Base-by-base conservation (phyloP, 2,113 vertebrate genomes). In the Phylloscopus trochiloides region DNA sequence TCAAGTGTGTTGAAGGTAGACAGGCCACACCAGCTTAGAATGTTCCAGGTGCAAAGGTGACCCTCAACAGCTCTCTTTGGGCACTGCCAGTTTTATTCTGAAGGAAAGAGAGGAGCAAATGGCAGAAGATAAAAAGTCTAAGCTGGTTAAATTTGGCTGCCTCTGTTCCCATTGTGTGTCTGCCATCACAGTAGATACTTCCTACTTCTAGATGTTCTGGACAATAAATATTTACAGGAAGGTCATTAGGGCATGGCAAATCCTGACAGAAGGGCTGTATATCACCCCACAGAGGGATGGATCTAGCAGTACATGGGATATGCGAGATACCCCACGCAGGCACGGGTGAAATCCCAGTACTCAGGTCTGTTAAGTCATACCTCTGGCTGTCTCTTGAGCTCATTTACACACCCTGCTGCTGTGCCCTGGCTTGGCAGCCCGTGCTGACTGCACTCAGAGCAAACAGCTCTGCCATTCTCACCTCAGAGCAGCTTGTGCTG, bases 141-240 rank as follows among this genome's bases (percentile, higher is more conserved):
- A 89, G 45, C 55, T 72, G 72, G 50, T 90, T 85, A 72, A 82
- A 70, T 75, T 43, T 86, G 75, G 36, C 78, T 88, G 83, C 38
- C 63, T 92, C 90, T 78, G 36, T 48, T 86, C 62, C 85, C 90
- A 63, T 18, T 58, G 77, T 42, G 48, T 78, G 47, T 40, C 61
- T 18, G 24, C 57, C 86, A 94, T 72, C 86, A 81, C 18, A 8
- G 86, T 51, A 92, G 86, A 91, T 74, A 78, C 67, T 92, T 72
- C 90, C 75, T 81, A 31, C 52, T 88, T 87, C 66, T 97, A 78
- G 68, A 96, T 96, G 94, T 96, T 97, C 91, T 96, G 93, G 90
- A 92, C 88, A 96, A 97, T 97, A 97, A 94, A 95, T 96, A 95
- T 94, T 97, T 96, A 83, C 89, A 95, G 89, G 86, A 95, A 88